Percentiles rank a stretch among this genome's conserved stretches.
These are phyloP conservation scores for Megalonaias nervosa DNA, from an alignment of 1,140 invertebrate species.

Conservation along the genomic window DNA sequence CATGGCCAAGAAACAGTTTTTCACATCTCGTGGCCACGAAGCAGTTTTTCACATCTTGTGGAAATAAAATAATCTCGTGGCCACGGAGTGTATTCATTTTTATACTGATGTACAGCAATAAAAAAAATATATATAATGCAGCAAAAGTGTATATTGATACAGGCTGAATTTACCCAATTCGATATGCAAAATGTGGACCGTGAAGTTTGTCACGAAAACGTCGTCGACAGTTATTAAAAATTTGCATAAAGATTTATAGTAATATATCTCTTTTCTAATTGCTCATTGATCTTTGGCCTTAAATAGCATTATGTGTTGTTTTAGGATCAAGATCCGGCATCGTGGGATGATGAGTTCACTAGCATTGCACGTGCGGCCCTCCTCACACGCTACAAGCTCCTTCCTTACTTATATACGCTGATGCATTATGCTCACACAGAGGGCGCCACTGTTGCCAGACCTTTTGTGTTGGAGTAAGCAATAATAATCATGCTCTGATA, in stretches of 20 bases:
- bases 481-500: neutral
- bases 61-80: too few relatives aligned
- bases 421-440: slow-evolving; percentile 41
- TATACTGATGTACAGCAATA: too few relatives aligned
- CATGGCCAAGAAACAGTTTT: too few relatives aligned
- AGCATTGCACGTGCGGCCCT: slow-evolving; percentile 36
- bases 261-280: neutral
- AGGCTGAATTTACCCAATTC: neutral
- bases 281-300: too few relatives aligned
- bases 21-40: too few relatives aligned
- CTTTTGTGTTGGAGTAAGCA: slow-evolving; percentile 56
- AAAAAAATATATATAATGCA: too few relatives aligned
- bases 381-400: slow-evolving; percentile 49
- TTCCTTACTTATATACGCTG: slow-evolving; percentile 57
- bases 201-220: neutral
- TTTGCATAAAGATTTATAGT: neutral
- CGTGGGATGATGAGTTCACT: slow-evolving; percentile 38
- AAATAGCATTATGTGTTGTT: neutral
- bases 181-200: neutral
- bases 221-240: neutral
- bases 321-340: slow-evolving; percentile 56
- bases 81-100: too few relatives aligned
- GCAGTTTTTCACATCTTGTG: too few relatives aligned
- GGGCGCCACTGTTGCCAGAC: slow-evolving; percentile 48
- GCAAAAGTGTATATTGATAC: too few relatives aligned